These are phyloP conservation scores for Darevskia nairensis DNA, from an alignment of 2,797 vertebrate genomes.

Conservation along the genomic window DNA sequence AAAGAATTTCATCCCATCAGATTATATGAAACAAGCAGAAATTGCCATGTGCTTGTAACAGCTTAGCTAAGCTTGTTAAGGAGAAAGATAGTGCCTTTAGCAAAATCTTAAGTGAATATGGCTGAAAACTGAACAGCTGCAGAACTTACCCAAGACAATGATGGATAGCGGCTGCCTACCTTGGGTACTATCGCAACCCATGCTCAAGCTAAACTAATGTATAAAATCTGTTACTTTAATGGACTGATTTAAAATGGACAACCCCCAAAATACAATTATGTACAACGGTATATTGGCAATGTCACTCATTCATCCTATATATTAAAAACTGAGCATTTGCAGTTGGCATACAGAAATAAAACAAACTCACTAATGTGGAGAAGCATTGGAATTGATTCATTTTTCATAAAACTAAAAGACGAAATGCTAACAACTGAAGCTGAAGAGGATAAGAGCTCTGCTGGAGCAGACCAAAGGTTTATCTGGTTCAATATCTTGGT, in stretches of 20 bases:
- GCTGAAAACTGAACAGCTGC: slow-evolving; percentile 24
- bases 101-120: slow-evolving; percentile 13
- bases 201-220: neutral
- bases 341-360: neutral
- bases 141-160: neutral
- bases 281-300: neutral
- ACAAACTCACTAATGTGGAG: neutral
- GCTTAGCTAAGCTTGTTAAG: slow-evolving; percentile 46
- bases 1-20: slow-evolving; percentile 36
- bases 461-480: neutral
- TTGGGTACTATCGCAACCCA: neutral
- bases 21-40: slow-evolving; percentile 50
- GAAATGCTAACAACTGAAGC: neutral
- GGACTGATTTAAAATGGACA: neutral
- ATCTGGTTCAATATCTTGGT: neutral
- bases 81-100: slow-evolving; percentile 23
- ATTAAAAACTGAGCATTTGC: neutral
- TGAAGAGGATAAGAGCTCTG: neutral
- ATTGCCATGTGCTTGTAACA: slow-evolving; percentile 37
- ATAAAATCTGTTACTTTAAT: rapidly evolving
- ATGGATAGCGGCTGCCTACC: neutral
- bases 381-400: neutral
- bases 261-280: neutral
- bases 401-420: neutral
- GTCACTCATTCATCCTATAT: neutral